A percentile compares a stretch with the other conserved stretches of the same genome.
phyloP scores from a whole-genome alignment of 2,113 vertebrate species.

The Fukomys damarensis region DNA sequence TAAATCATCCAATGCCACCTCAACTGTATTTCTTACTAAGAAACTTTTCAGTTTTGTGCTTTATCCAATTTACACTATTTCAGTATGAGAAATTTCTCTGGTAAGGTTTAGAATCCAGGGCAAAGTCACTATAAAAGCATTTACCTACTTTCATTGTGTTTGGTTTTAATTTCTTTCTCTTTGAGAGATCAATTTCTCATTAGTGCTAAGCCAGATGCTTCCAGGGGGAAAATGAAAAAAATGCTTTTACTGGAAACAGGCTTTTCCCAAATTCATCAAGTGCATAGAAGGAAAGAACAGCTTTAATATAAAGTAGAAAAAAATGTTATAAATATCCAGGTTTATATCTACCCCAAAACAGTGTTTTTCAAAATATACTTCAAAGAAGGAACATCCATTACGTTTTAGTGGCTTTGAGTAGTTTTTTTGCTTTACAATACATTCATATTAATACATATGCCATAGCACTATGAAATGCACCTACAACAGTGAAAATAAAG shows the following conservation, averaged over 20 bases:
- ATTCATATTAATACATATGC: not conserved
- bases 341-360: conserved; percentile 21
- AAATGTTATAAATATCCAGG: not conserved
- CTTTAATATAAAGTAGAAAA: conserved; percentile 38
- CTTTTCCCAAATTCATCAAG: conserved; percentile 39
- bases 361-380: not conserved
- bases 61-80: conserved; percentile 62
- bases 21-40: conserved; percentile 46
- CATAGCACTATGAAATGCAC: not conserved
- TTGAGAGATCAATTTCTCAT: conserved; percentile 70
- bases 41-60: conserved; percentile 45
- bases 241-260: conserved; percentile 15
- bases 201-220: conserved; percentile 68
- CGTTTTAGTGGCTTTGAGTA: not conserved
- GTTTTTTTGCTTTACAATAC: too few species aligned
- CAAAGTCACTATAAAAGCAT: conserved; percentile 15
- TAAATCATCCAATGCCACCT: conserved; percentile 70
- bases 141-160: conserved; percentile 36
- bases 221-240: conserved; percentile 11
- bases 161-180: conserved; percentile 69
- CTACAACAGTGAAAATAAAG: not conserved
- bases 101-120: conserved; percentile 47
- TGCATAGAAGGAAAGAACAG: conserved; percentile 7
- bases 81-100: conserved; percentile 32
- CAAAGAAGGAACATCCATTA: not conserved